Percentiles rank a stretch among this genome's conserved stretches.
Conservation (phyloP, 1,140 invertebrate genomes). For the Liolophura sinensis region DNA sequence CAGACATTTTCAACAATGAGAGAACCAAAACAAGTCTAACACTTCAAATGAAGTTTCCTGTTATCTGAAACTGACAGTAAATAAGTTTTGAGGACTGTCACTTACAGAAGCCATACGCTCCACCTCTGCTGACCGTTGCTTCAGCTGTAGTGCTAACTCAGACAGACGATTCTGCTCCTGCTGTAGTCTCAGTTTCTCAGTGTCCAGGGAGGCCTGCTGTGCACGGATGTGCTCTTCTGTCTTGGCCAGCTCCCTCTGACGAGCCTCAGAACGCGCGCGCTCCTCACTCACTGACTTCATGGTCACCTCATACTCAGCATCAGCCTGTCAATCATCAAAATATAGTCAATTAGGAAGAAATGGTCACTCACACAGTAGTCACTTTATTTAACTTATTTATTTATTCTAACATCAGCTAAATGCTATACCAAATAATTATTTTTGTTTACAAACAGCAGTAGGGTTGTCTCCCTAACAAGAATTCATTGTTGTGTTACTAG, state of each 20-base stretch:
- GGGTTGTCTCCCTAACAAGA: no score
- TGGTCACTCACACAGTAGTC: no score
- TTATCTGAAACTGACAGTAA: no score
- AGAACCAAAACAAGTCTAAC: no score
- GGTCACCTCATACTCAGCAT: conserved; percentile 49
- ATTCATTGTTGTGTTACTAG: no score
- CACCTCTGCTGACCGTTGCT: conserved; percentile 45
- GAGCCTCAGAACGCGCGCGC: conserved; percentile 26
- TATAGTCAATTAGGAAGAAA: no score
- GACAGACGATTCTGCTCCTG: conserved; percentile 44
- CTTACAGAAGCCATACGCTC: conserved; percentile 46
- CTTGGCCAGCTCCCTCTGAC: conserved; percentile 33
- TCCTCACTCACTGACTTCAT: conserved; percentile 46
- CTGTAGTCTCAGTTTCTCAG: conserved; percentile 34
- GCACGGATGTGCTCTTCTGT: conserved; percentile 40
- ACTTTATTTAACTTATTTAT: no score
- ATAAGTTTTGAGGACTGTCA: background rate
- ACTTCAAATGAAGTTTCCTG: no score
- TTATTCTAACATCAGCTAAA: no score
- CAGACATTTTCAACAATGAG: no score
- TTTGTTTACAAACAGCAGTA: no score
- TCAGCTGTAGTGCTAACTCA: conserved; percentile 41
- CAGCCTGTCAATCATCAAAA: conserved; percentile 17
- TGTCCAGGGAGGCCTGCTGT: conserved; percentile 36
- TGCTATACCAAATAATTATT: no score